Conservation (phyloP, 1,140 invertebrate species). For the Drosophila tristis region DNA sequence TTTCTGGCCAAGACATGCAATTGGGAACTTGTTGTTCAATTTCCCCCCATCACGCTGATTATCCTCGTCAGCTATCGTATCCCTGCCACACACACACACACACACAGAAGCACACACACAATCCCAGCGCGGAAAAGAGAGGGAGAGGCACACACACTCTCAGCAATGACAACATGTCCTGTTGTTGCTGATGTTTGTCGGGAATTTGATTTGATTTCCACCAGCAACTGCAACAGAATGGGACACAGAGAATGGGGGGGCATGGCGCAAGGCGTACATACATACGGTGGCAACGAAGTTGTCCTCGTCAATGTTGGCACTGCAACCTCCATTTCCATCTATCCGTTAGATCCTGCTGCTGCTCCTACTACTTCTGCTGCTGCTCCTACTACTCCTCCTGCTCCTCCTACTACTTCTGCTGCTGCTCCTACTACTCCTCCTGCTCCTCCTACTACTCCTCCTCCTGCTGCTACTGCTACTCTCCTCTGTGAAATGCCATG, state of each 20-base stretch:
- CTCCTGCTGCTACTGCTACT: conserved; percentile 19
- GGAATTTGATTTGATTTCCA: conserved; percentile 75
- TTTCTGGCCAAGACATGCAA: conserved; percentile 51
- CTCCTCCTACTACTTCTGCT: conserved; percentile 1
- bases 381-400: conserved; percentile 3
- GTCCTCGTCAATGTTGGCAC: conserved; percentile 47
- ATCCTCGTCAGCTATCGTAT: conserved; percentile 9
- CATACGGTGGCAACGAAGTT: conserved; percentile 31
- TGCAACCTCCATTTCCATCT: conserved; percentile 25
- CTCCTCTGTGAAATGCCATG: conserved; percentile 31
- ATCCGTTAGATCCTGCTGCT: conserved; percentile 7
- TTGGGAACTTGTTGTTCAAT: conserved; percentile 46
- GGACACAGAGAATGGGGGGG: conserved; percentile 7
- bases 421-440: conserved; percentile 26
- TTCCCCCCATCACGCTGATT: conserved; percentile 41
- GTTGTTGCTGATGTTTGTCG: conserved; percentile 60
- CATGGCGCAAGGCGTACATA: too few relatives aligned
- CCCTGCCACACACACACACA: conserved; percentile 3
- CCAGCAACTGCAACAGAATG: conserved; percentile 18
- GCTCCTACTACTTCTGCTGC: background rate
- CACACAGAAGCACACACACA: background rate
- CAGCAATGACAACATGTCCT: conserved; percentile 41
- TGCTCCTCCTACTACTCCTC: background rate
- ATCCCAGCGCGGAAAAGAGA: background rate
- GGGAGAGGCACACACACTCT: too few relatives aligned